Evolutionary conservation across 1,140 invertebrate species (phyloP).

Genomic region (Drosophila simulans): DNA sequence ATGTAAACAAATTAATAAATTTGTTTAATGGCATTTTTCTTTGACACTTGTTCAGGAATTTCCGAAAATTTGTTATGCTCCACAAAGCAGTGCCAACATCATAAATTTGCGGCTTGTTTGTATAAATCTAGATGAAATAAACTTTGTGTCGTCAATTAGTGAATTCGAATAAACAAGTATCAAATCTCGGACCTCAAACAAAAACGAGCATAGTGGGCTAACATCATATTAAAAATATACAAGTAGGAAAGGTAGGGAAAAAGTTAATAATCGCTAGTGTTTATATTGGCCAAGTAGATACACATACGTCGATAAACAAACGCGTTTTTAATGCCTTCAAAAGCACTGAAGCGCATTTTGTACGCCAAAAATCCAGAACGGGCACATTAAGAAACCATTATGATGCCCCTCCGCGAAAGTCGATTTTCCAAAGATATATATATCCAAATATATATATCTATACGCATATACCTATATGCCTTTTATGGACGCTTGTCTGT

Average conservation of each 20-base stretch:
- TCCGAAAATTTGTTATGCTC: constrained; percentile 43
- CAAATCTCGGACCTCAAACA: constrained; percentile 17
- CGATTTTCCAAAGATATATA: constrained; percentile 21
- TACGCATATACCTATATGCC: constrained; percentile 14
- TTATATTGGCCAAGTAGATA: constrained; percentile 52
- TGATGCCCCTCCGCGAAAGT: constrained; percentile 20
- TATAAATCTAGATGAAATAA: constrained; percentile 22
- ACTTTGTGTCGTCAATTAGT: constrained; percentile 29
- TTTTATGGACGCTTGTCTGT: constrained; percentile 30
- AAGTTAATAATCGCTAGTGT: constrained; percentile 70
- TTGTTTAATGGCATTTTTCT: constrained; percentile 44
- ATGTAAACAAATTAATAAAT: constrained; percentile 58
- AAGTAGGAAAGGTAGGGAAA: constrained; percentile 20
- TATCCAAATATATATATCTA: neutral
- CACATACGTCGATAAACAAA: constrained; percentile 57
- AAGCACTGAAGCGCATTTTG: constrained; percentile 61
- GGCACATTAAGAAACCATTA: constrained; percentile 66
- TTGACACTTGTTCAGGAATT: constrained; percentile 32
- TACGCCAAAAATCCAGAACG: constrained; percentile 42
- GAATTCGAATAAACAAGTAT: constrained; percentile 32
- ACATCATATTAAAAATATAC: constrained; percentile 29
- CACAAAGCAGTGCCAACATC: constrained; percentile 33
- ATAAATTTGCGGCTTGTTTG: constrained; percentile 55
- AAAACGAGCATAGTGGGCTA: neutral
- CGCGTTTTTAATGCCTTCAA: constrained; percentile 59